These are phyloP conservation scores for Lasioglossum vierecki DNA, from an alignment of 2,888 invertebrate genomes.

Conservation along the genomic window DNA sequence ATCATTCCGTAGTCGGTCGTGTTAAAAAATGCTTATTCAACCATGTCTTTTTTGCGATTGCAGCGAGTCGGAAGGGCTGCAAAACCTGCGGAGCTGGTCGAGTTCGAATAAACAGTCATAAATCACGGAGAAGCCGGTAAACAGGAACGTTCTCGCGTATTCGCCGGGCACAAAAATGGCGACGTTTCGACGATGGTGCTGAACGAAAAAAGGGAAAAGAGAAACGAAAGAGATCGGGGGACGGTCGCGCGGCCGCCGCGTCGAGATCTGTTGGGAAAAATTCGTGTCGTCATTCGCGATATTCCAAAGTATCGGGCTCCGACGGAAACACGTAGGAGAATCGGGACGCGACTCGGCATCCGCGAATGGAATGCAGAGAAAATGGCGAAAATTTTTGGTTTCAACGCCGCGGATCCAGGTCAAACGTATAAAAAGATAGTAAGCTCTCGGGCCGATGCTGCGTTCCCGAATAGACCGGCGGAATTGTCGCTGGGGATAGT, in stretches of 20 bases:
- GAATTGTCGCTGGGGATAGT: constrained; percentile 51
- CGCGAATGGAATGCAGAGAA: constrained; percentile 37
- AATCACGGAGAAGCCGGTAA: constrained; percentile 55
- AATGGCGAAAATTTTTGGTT: constrained; percentile 53
- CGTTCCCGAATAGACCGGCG: constrained; percentile 33
- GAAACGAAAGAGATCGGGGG: not conserved
- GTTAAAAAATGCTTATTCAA: constrained; percentile 38
- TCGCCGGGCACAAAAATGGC: constrained; percentile 40
- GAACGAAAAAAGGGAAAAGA: not conserved
- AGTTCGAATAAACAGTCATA: constrained; percentile 57
- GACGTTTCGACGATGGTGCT: constrained; percentile 33
- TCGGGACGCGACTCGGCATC: constrained; percentile 23
- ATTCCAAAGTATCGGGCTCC: constrained; percentile 19
- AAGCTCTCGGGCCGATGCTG: constrained; percentile 40
- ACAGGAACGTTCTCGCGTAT: constrained; percentile 47
- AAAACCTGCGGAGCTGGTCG: constrained; percentile 6
- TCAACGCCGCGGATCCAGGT: constrained; percentile 42
- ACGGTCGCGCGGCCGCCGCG: not conserved
- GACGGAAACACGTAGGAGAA: not conserved
- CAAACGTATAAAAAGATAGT: constrained; percentile 51
- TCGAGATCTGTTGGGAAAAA: constrained; percentile 1
- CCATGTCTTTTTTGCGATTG: constrained; percentile 32
- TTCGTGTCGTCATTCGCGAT: constrained; percentile 35
- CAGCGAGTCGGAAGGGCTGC: constrained; percentile 14
- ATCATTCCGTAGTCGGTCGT: constrained; percentile 16